A percentile compares a stretch with the other conserved stretches of the same genome.
These are phyloP conservation scores for Hydrolagus colliei DNA, from an alignment of 2,797 vertebrate genomes.

Conservation along the genomic window DNA sequence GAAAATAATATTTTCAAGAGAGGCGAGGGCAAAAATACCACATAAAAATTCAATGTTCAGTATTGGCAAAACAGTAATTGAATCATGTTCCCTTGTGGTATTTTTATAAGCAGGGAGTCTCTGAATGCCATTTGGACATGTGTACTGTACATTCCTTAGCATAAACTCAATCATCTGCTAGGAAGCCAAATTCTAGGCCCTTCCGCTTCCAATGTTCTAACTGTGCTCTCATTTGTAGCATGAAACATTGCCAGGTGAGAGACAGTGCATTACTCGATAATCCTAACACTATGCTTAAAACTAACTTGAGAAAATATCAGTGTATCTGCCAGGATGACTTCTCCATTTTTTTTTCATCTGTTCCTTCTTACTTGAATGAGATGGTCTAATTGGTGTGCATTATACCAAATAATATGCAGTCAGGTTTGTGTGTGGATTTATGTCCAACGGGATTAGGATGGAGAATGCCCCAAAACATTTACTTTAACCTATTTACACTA, in stretches of 20 bases:
- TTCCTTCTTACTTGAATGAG: background rate
- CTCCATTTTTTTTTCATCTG: background rate
- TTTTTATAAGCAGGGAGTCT: no score
- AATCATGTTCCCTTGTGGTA: no score
- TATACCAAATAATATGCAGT: background rate
- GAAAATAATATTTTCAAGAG: no score
- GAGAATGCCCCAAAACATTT: background rate
- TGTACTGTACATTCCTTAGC: no score
- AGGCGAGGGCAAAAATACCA: no score
- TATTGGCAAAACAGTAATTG: no score
- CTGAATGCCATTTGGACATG: no score
- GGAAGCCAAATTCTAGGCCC: no score
- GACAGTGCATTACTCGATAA: background rate
- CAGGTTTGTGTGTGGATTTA: background rate
- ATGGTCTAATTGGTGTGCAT: background rate
- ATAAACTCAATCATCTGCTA: no score
- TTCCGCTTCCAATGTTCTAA: background rate
- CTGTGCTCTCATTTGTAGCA: background rate
- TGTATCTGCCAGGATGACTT: background rate
- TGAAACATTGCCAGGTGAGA: background rate
- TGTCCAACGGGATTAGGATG: background rate
- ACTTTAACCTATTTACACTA: conserved; percentile 16
- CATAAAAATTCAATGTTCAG: no score
- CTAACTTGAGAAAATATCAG: background rate
- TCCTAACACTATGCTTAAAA: background rate